A percentile compares a stretch with the other conserved stretches of the same genome.
Conservation (phyloP, 2,797 vertebrate genomes). For the Schizopygopsis malacanthus region DNA sequence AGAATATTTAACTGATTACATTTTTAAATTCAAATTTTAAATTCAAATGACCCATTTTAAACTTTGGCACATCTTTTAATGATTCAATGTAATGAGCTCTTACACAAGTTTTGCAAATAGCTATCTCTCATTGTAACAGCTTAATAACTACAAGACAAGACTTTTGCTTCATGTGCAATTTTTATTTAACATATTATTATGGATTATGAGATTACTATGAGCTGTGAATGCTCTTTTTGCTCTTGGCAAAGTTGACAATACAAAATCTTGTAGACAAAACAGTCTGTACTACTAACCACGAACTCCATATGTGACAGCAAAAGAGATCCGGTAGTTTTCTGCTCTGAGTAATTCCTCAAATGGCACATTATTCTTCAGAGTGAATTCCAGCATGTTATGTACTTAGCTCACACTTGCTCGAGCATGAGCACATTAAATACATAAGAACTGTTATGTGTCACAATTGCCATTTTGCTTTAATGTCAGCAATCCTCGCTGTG, state of each 20-base stretch:
- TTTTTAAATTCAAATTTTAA: no score
- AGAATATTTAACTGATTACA: not conserved
- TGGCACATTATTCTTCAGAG: constrained; percentile 21
- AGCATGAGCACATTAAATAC: constrained; percentile 56
- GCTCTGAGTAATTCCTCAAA: constrained; percentile 44
- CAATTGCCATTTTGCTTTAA: constrained; percentile 65
- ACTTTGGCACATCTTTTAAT: not conserved
- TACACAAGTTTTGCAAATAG: not conserved
- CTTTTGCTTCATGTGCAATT: not conserved
- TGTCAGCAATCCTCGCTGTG: constrained; percentile 52
- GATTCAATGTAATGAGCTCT: not conserved
- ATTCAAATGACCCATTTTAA: not conserved
- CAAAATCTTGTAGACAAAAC: not conserved
- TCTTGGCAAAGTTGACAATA: not conserved
- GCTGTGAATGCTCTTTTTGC: not conserved
- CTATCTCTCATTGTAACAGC: not conserved
- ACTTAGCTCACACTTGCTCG: constrained; percentile 56
- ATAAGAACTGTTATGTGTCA: constrained; percentile 60
- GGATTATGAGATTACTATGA: not conserved
- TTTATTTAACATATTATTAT: not conserved
- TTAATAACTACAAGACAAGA: not conserved
- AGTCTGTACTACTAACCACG: not conserved
- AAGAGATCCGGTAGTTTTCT: constrained; percentile 20
- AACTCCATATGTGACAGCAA: not conserved
- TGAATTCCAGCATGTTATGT: constrained; percentile 34